These are phyloP conservation scores for Aphyosemion australe DNA, from an alignment of 2,113 vertebrate genomes.

Conservation along the genomic window DNA sequence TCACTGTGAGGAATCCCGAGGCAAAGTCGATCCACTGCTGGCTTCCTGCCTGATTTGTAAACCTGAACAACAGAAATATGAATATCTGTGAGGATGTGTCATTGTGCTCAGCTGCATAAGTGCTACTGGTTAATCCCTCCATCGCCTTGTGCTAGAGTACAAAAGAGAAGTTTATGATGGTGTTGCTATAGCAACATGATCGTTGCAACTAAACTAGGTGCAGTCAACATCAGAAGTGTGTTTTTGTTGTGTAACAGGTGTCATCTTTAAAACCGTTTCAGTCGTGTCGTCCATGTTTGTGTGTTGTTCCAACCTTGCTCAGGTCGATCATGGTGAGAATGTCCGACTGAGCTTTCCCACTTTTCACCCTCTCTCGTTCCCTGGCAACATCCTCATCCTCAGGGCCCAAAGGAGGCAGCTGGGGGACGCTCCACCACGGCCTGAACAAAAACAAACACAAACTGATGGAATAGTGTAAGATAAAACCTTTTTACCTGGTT, in stretches of 20 bases:
- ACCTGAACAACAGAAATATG: conserved; percentile 59
- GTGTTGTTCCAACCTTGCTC: conserved; percentile 65
- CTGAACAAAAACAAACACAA: conserved; percentile 45
- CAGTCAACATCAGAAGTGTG: no score
- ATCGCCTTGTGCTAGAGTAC: no score
- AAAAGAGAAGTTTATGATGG: not conserved
- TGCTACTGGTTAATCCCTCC: not conserved
- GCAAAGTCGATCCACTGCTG: conserved; percentile 80
- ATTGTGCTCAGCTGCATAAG: not conserved
- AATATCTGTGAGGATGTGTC: not conserved
- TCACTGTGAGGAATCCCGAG: conserved; percentile 82
- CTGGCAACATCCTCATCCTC: conserved; percentile 82
- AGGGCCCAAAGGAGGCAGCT: conserved; percentile 69
- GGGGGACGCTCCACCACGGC: conserved; percentile 61
- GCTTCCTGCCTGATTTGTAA: conserved; percentile 75
- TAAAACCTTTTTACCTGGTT: not conserved
- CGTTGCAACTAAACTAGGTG: not conserved
- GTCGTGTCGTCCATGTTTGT: not conserved
- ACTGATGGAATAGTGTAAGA: not conserved
- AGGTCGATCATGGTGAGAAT: conserved; percentile 79
- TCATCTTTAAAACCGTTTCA: not conserved
- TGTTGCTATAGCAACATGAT: not conserved
- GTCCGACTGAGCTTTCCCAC: conserved; percentile 71
- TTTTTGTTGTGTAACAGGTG: no score
- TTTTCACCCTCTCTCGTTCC: conserved; percentile 78